Conservation (phyloP, 2,888 invertebrate genomes). For the Epistrophe eligans region DNA sequence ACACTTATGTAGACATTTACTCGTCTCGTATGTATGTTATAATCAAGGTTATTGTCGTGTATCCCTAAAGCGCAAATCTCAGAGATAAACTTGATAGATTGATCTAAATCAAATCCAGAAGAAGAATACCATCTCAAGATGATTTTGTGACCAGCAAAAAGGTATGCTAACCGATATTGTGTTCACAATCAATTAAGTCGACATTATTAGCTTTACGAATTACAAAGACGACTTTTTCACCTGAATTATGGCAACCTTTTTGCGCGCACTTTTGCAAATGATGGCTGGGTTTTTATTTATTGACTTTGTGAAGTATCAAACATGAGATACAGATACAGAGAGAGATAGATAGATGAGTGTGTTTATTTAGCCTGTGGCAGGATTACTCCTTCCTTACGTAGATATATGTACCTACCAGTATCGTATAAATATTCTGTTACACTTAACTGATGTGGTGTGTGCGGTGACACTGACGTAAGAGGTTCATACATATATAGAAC, state of each 20-base stretch:
- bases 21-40: too few relatives aligned
- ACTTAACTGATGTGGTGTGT: conserved; percentile 32
- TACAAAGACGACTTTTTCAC: conserved; percentile 28
- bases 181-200: conserved; percentile 50
- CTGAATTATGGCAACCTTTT: conserved; percentile 31
- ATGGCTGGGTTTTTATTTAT: conserved; percentile 30
- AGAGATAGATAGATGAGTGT: background rate
- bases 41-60: background rate
- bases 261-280: conserved; percentile 23
- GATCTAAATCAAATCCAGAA: conserved; percentile 37
- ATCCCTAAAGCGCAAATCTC: background rate
- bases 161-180: conserved; percentile 10
- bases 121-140: conserved; percentile 17
- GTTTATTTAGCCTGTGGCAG: conserved; percentile 31
- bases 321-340: too few relatives aligned
- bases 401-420: background rate
- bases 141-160: conserved; percentile 20
- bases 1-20: background rate
- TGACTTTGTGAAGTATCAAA: conserved; percentile 29
- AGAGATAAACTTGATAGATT: conserved; percentile 50
- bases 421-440: conserved; percentile 17
- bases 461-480: conserved; percentile 30
- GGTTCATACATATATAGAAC: background rate
- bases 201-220: conserved; percentile 36
- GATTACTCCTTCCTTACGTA: background rate